These are phyloP conservation scores for Forbesichthys papilliferus DNA, from an alignment of 2,113 vertebrate genomes.

Conservation along the genomic window DNA sequence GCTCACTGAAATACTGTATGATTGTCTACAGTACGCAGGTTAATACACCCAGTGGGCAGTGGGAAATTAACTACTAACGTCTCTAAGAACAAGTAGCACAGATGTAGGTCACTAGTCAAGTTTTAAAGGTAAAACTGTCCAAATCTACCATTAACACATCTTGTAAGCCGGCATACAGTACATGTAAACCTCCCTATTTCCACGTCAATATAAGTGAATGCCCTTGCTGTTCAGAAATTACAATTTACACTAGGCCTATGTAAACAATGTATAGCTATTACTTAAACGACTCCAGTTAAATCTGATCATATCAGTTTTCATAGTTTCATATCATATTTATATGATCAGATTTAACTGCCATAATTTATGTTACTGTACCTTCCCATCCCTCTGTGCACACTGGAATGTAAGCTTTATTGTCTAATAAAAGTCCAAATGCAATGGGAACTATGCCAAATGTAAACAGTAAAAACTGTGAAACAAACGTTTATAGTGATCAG, in stretches of 20 bases:
- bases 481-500: background rate
- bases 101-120: no score
- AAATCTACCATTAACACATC: no score
- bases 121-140: no score
- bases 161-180: no score
- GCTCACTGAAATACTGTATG: conserved; percentile 16
- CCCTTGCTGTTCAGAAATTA: no score
- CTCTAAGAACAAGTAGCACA: no score
- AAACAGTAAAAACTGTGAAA: background rate
- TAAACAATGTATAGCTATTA: background rate
- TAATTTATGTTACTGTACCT: background rate
- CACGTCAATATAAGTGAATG: no score
- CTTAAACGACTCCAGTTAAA: background rate
- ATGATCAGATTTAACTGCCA: background rate
- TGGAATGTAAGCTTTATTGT: background rate
- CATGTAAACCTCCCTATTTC: no score
- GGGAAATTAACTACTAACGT: background rate
- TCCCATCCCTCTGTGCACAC: background rate
- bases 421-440: background rate
- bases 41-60: background rate
- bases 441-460: background rate
- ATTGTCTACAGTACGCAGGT: conserved; percentile 10
- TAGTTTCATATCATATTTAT: background rate
- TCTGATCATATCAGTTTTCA: background rate
- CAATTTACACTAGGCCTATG: background rate